These are phyloP conservation scores for Meandrina meandrites DNA, from an alignment of 92 coral and sea anemone genomes.

Conservation along the genomic window DNA sequence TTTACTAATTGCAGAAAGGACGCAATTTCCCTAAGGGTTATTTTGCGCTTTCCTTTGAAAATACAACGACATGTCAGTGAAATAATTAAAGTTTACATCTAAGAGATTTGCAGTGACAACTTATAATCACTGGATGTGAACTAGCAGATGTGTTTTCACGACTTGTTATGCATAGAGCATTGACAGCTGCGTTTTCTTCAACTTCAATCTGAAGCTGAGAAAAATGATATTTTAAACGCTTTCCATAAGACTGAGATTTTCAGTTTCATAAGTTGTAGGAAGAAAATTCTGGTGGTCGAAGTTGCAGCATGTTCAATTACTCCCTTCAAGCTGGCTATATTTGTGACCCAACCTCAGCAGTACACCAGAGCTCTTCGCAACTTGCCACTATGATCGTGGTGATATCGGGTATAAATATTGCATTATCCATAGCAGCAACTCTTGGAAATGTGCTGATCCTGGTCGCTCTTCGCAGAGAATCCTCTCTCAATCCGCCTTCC, in stretches of 20 bases:
- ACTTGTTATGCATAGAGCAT: not conserved
- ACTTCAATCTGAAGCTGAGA: not conserved
- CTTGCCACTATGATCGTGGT: not conserved
- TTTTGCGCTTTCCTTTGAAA: not conserved
- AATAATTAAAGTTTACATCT: not conserved
- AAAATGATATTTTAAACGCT: not conserved
- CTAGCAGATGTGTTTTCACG: not conserved
- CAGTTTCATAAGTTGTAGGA: not conserved
- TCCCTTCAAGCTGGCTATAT: not conserved
- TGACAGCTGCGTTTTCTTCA: not conserved
- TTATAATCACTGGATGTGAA: not conserved
- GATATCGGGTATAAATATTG: not conserved
- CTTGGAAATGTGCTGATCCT: constrained; percentile 5
- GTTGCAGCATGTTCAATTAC: not conserved
- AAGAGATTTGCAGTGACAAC: not conserved
- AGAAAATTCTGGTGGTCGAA: not conserved
- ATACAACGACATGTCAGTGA: not conserved
- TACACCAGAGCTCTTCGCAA: not conserved
- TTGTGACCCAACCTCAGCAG: not conserved
- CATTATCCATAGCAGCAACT: constrained; percentile 9
- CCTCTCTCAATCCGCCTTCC: constrained; percentile 23
- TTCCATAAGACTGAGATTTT: not conserved
- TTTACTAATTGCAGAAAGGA: too few relatives aligned
- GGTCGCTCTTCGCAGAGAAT: not conserved
- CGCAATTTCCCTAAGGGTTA: too few relatives aligned